A percentile compares a stretch with the other conserved stretches of the same genome.
Conservation (phyloP, 2,113 vertebrate species). For the Microcebus murinus region DNA sequence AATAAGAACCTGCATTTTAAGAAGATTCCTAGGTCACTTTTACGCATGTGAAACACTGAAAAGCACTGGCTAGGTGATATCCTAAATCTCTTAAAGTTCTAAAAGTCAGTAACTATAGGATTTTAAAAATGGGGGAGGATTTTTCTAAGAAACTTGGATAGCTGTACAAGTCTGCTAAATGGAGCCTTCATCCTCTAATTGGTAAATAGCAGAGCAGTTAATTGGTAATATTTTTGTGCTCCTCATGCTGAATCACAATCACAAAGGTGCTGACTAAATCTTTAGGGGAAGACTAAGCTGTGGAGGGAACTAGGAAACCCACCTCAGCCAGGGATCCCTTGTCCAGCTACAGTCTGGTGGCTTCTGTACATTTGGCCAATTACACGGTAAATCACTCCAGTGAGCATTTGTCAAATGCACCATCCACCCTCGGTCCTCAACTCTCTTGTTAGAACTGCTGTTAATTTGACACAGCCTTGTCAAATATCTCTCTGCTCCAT, state of each 20-base stretch:
- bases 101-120: not conserved
- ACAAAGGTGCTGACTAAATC: not conserved
- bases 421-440: not conserved
- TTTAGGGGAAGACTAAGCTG: not conserved
- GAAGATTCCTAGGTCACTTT: not conserved
- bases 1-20: not conserved
- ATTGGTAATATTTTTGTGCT: not conserved
- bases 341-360: not conserved
- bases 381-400: not conserved
- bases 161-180: not conserved
- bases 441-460: not conserved
- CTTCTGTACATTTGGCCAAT: slow-evolving; percentile 19
- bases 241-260: not conserved
- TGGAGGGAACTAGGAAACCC: not conserved
- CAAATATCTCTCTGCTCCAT: not conserved
- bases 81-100: not conserved
- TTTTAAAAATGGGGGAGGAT: not conserved
- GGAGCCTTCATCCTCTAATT: not conserved
- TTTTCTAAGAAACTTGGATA: not conserved
- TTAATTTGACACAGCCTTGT: not conserved
- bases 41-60: not conserved
- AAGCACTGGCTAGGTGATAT: not conserved
- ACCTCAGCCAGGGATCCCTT: not conserved
- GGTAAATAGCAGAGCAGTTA: not conserved
- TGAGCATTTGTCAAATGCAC: not conserved